Percentiles rank a stretch among this genome's conserved stretches.
phyloP scores from a whole-genome alignment of 2,888 invertebrate genomes.

The Sesia bembeciformis region DNA sequence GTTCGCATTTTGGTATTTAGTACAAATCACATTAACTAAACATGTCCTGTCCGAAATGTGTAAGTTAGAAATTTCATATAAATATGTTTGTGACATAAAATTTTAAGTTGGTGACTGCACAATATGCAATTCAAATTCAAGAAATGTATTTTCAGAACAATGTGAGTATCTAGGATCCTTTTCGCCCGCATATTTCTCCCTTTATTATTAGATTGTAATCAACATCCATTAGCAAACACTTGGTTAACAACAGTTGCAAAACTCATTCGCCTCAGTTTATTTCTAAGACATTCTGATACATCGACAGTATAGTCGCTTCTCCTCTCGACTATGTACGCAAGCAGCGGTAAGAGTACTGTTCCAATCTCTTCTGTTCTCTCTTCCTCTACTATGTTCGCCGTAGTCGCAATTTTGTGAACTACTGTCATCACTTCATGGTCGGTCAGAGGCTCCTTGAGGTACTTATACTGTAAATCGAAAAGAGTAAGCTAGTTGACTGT shows the following conservation, averaged over 20 bases:
- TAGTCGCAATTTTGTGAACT: constrained; percentile 25
- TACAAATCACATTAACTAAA: no score
- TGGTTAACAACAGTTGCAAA: constrained; percentile 23
- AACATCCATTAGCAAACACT: constrained; percentile 2
- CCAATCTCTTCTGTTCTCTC: constrained; percentile 31
- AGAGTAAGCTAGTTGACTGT: not conserved
- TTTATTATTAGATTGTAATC: no score
- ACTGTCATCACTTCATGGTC: constrained; percentile 30
- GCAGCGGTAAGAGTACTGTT: constrained; percentile 33
- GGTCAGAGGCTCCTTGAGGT: constrained; percentile 35
- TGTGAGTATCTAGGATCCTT: no score
- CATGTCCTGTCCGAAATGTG: no score
- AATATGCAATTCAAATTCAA: no score
- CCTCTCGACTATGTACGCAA: constrained; percentile 40
- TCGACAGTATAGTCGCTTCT: constrained; percentile 25
- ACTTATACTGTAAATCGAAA: constrained; percentile 47
- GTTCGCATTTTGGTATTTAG: no score
- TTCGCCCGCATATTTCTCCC: no score
- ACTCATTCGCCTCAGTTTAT: constrained; percentile 21
- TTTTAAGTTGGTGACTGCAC: no score
- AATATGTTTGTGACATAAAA: no score
- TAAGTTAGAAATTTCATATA: no score
- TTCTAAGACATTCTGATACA: constrained; percentile 14
- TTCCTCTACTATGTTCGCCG: constrained; percentile 24
- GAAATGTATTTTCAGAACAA: no score